Conservation (phyloP, 2,113 vertebrate genomes). For the Chlamydotis undulata region DNA sequence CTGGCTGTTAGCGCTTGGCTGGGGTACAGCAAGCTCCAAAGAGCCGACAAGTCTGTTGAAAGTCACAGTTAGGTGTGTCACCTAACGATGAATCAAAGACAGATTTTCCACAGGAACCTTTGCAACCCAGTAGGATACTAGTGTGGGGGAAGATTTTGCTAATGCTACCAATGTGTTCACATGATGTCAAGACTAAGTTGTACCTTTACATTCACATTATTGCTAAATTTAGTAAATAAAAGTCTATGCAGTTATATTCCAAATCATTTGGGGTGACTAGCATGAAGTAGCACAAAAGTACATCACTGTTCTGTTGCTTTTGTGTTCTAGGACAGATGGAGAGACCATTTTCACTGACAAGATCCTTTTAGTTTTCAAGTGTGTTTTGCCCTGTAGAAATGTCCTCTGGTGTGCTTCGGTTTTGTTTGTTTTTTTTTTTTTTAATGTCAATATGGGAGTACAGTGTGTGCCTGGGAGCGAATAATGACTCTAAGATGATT, state of each 20-base stretch:
- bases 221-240: background rate
- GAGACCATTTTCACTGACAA: background rate
- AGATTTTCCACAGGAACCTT: background rate
- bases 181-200: background rate
- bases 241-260: background rate
- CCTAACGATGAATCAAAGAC: background rate
- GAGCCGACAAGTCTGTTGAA: background rate
- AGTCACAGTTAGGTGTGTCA: background rate
- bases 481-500: conserved; percentile 55
- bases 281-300: background rate
- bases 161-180: background rate
- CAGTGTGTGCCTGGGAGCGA: background rate
- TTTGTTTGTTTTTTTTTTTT: background rate
- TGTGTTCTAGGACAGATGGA: background rate
- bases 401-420: background rate
- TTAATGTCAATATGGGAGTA: background rate
- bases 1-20: background rate
- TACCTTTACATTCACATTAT: background rate
- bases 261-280: background rate
- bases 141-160: background rate
- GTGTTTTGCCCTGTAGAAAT: background rate
- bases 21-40: background rate
- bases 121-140: background rate
- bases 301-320: background rate
- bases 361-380: background rate